Evolutionary conservation across 2,113 vertebrate species (phyloP), one percentile per base, ranked within the genome.

Genomic region (Neofelis nebulosa): DNA sequence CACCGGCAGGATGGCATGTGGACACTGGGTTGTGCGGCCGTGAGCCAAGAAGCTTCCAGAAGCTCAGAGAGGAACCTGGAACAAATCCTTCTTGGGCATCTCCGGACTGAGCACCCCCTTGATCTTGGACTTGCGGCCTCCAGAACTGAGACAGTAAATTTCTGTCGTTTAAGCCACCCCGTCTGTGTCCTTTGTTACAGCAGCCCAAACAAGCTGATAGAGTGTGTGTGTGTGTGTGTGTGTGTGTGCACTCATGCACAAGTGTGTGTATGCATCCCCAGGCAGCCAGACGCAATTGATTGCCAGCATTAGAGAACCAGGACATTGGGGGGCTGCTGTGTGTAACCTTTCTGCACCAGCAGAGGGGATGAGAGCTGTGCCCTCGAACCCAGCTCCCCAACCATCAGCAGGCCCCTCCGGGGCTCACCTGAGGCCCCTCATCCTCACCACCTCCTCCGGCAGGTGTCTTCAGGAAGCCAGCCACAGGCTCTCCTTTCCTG

Each of bases 291-390:
- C 11, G 9, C 36, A 9, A 83, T 65, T 4, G 61, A 41, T 19
- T 12, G 41, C 45, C 31, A 4, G 25, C 1, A 3, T 55, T 11
- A 8, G n/a, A 71, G 52, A 8, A 25, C 23, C 10, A 33, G 29
- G 11, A 38, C 12, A 0, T 1, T 4, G 29, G 0, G 27, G 38
- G 21, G 36, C 69, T n/a, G 27, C 71, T 1, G 2, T 3, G 3
- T 4, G n/a, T 27, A 55, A 27, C 16, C 9, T 71, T 55, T 91
- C 45, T 41, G 8, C 31, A 41, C 11, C 6, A 0, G 14, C 45
- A 16, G 14, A 29, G 33, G 1, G 23, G 50, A 10, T 16, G 21
- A 5, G 4, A 31, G n/a, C 78, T 71, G 7, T 50, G 50, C 38
- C 63, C 63, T 31, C 0, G 4, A 73, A 2, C 50, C 31, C 50